Evolutionary conservation across 2,113 vertebrate genomes (phyloP).

Genomic region (Orientallactaga bullata): DNA sequence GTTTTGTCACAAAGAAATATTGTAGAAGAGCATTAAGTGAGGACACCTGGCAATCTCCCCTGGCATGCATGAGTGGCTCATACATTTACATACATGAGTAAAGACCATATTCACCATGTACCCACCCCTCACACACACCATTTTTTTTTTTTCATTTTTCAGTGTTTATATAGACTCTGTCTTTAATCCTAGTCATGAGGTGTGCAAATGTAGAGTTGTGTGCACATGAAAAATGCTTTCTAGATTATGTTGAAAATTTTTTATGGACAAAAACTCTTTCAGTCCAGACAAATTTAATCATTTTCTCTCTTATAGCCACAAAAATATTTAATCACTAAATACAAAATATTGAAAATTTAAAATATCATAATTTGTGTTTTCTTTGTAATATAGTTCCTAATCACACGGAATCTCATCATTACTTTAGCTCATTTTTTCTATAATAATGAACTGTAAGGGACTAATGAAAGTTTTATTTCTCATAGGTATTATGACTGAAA

Average conservation of each 20-base stretch:
- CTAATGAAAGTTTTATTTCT: background rate
- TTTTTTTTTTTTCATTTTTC: too few species aligned
- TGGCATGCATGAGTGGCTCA: too few species aligned
- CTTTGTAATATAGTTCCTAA: background rate
- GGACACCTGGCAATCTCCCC: too few species aligned
- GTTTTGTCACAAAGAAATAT: too few species aligned
- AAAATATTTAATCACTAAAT: background rate
- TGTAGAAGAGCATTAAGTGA: too few species aligned
- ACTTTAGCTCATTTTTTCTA: background rate
- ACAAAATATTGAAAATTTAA: background rate
- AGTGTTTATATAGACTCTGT: background rate
- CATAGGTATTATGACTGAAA: background rate
- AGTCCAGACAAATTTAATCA: background rate
- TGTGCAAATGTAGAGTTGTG: background rate
- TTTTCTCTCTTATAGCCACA: background rate
- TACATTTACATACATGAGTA: too few species aligned
- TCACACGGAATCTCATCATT: background rate
- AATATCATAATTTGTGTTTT: background rate
- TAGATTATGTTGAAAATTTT: background rate
- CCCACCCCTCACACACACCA: too few species aligned
- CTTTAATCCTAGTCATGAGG: background rate
- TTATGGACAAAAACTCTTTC: background rate
- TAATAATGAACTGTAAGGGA: background rate
- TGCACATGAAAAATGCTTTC: background rate
- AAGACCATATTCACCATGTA: too few species aligned